Evolutionary conservation across 2,797 vertebrate genomes (phyloP), one percentile per base, ranked within the genome.

Genomic region (Coregonus ussuriensis): DNA sequence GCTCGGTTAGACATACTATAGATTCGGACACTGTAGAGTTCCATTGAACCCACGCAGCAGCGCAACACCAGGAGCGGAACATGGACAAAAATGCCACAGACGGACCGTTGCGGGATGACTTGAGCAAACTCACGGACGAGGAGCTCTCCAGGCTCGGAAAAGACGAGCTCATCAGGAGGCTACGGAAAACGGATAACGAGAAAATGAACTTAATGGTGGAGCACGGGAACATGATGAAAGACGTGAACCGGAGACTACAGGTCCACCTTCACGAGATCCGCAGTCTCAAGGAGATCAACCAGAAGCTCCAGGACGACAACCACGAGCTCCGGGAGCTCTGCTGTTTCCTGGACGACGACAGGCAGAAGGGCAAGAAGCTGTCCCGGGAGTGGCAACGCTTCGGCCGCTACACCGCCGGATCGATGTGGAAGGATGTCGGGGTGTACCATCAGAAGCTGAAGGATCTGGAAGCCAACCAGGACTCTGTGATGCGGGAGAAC

Each of bases 331-430:
- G 96, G 77, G 96, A 97, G 85, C 94, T 97, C 77, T 97, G 96
- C 88, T 97, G 96, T 86, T 97, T 97, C 86, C 84, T 97, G 87
- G 96, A 97, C 74, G 96, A 97, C 71, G 96, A 97, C 88, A 85
- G 96, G 84, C 96, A 97, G 81, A 97, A 96, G 84, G 95, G 95
- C 82, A 96, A 96, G 84, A 95, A 95, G 87, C 93, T 97, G 85
- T 94, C 94, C 63, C 92, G 96, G 84, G 96, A 97, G 93, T 97
- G 96, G 96, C 96, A 97, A 92, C 91, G 95, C 66, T 97, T 97
- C 67, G 96, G 96, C 77, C 91, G 96, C 81, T 94, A 96, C 93
- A 94, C 96, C 62, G 96, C 96, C 82, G 89, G 93, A 11, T 94
- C 92, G 69, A 90, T 97, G 93, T 97, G 95, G 95, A 95, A 96